Base-by-base conservation (phyloP, 2,888 invertebrate genomes). In the Eristalis arbustorum region DNA sequence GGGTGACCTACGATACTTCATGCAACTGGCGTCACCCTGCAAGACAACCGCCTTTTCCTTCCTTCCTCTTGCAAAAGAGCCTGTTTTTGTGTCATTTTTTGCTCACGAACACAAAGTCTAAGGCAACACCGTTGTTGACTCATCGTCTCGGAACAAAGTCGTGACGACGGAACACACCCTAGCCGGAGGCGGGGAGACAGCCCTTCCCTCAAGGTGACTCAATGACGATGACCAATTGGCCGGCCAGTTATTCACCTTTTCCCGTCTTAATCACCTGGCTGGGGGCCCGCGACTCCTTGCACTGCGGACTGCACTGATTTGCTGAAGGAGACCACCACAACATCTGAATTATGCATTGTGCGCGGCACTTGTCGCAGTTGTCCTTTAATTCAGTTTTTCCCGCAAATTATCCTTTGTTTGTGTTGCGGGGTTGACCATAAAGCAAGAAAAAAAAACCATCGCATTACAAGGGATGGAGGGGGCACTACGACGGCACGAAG, bases 191-290 rank as follows among this genome's bases (percentile, higher is more conserved):
- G n/a, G n/a, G n/a, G n/a, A n/a, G n/a, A 8, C 25, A 22, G 68
- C 68, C 68, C 68, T 69, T 69, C 56, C 57, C 22, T 57, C 68
- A 57, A 69, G 57, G 68, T 69, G 57, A 69, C 28, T 57, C 68
- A 56, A 31, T 57, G 31, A 49, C 11, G 49, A 67, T 18, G 22
- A 18, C 49, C 49, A 69, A 13, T 28, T 13, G 25, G 13, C 59
- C 11, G 59, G 56, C 14, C 40, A 68, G 68, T 57, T 69, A 37
- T 69, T 69, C 57, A 69, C 68, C 37, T 69, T 34, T 22, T 56
- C 22, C n/a, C 22, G 56, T 22, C 22, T 23, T 31, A 13, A 40
- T 57, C 31, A 56, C 25, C 23, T 25, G 23, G n/a, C 67, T 1
- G 31, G 31, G 5, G 31, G 8, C 25, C 22, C 22, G 13, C 37